Conservation (phyloP, 2,888 invertebrate genomes). For the Stegana nigrithorax region DNA sequence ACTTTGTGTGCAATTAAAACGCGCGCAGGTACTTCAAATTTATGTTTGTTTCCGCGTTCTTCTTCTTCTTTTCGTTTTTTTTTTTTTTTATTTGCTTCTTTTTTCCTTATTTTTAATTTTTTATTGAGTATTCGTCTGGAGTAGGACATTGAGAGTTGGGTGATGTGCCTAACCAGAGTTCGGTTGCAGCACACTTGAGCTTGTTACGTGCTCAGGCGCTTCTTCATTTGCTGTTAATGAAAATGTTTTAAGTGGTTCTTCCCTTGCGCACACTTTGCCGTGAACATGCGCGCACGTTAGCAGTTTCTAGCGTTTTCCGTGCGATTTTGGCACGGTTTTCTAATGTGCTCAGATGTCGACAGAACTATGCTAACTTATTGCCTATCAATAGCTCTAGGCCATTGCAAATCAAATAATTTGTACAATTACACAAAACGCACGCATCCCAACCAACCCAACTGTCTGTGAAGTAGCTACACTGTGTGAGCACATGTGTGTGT, state of each 20-base stretch:
- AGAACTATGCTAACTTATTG: too few relatives aligned
- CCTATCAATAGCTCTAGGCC: neutral
- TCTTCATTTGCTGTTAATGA: constrained; percentile 56
- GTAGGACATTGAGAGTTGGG: too few relatives aligned
- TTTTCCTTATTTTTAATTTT: too few relatives aligned
- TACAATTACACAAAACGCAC: constrained; percentile 5
- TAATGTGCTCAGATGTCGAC: neutral
- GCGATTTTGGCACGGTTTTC: neutral
- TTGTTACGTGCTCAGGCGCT: constrained; percentile 16
- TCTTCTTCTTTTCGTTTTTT: constrained; percentile 17
- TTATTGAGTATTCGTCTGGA: too few relatives aligned
- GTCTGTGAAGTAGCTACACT: too few relatives aligned
- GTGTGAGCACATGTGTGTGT: too few relatives aligned
- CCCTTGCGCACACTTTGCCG: constrained; percentile 11
- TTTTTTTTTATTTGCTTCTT: too few relatives aligned
- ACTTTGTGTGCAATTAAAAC: constrained; percentile 50
- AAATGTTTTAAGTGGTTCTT: constrained; percentile 46
- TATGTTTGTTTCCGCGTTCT: too few relatives aligned
- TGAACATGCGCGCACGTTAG: neutral
- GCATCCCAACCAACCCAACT: neutral
- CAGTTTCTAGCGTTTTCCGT: neutral
- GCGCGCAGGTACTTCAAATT: constrained; percentile 31
- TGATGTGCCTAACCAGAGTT: too few relatives aligned
- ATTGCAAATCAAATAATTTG: constrained; percentile 4
- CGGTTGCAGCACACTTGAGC: neutral